Evolutionary conservation across 2,797 vertebrate species (phyloP).

Genomic region (Thamnophis elegans): DNA sequence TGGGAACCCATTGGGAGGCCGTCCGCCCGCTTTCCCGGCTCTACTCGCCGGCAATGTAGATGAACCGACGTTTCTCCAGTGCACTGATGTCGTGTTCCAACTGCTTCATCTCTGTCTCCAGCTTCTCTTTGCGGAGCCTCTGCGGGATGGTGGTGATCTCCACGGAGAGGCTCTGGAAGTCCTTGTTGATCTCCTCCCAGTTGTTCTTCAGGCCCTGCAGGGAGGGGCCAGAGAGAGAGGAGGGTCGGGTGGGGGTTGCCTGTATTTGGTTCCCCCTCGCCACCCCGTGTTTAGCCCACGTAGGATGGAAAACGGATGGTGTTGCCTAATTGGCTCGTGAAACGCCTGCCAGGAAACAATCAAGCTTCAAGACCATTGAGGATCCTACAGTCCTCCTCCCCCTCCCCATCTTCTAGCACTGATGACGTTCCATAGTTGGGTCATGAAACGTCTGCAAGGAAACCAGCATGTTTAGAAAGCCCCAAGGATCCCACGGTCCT

Average conservation of each 20-base stretch:
- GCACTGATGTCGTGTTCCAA: neutral
- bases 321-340: neutral
- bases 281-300: too few relatives aligned
- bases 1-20: neutral
- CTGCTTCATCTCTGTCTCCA: conserved; percentile 15
- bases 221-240: neutral
- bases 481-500: too few relatives aligned
- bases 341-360: neutral
- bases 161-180: neutral
- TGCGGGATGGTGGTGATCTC: neutral
- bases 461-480: too few relatives aligned
- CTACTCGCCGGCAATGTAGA: neutral
- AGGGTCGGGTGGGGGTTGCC: fast-evolving
- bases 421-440: too few relatives aligned
- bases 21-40: neutral
- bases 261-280: too few relatives aligned
- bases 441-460: too few relatives aligned
- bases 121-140: conserved; percentile 1
- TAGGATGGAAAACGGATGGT: neutral
- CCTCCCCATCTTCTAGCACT: too few relatives aligned
- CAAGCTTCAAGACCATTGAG: too few relatives aligned
- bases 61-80: neutral
- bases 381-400: neutral
- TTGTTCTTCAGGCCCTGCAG: conserved; percentile 1
- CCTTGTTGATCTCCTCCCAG: conserved; percentile 15